These are phyloP conservation scores for Psilanteris sp. DNA, from an alignment of 1,140 invertebrate species.

Conservation along the genomic window DNA sequence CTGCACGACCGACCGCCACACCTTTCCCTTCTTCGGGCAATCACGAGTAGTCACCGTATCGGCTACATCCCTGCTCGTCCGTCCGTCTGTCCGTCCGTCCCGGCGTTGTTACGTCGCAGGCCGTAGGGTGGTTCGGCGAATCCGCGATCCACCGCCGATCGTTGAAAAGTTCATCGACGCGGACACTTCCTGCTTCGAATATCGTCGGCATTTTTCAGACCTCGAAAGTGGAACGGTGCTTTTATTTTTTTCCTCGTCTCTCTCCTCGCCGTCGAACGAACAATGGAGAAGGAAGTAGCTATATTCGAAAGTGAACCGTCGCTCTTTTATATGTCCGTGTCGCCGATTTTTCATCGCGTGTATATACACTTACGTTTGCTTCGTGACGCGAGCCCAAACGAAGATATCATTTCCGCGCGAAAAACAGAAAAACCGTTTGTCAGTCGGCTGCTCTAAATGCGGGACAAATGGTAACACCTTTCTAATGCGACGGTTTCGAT, in stretches of 20 bases:
- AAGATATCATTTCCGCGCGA: conserved; percentile 1
- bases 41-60: conserved; percentile 75
- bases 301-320: conserved; percentile 47
- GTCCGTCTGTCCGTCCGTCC: conserved; percentile 25
- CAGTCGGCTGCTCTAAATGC: too few relatives aligned
- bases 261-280: conserved; percentile 14
- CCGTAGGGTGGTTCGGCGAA: conserved; percentile 63
- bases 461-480: too few relatives aligned
- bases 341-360: conserved; percentile 25
- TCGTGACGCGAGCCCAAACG: conserved; percentile 9
- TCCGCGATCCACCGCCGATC: conserved; percentile 47
- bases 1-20: conserved; percentile 78
- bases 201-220: conserved; percentile 36
- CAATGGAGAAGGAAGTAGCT: conserved; percentile 50
- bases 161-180: conserved; percentile 58
- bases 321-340: conserved; percentile 17
- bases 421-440: not conserved
- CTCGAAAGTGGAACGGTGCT: conserved; percentile 46
- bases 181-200: conserved; percentile 60
- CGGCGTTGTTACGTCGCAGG: conserved; percentile 60
- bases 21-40: conserved; percentile 80
- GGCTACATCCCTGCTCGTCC: conserved; percentile 62
- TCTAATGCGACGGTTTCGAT: not conserved
- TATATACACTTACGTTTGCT: not conserved
- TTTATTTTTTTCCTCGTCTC: conserved; percentile 12